These are phyloP conservation scores for Strigamia maritima DNA, from an alignment of 2,888 invertebrate genomes.

Conservation along the genomic window DNA sequence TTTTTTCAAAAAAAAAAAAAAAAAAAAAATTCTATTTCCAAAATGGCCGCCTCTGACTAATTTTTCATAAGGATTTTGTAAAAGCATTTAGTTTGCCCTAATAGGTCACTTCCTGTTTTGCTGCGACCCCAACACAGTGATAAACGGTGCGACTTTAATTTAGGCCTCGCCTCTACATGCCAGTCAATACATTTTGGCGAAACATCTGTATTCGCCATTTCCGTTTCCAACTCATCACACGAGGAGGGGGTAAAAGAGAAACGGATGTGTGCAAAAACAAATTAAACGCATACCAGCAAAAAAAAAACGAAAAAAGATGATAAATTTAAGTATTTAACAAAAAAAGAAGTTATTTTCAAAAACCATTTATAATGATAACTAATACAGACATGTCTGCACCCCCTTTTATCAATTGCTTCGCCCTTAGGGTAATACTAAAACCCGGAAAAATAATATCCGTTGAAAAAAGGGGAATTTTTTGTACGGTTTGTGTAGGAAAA, in stretches of 20 bases:
- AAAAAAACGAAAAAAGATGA: background rate
- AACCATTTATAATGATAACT: no score
- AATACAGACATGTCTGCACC: no score
- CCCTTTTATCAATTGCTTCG: no score
- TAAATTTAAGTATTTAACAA: no score
- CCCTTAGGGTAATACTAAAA: no score
- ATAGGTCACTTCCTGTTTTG: conserved; percentile 15
- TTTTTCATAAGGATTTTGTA: background rate
- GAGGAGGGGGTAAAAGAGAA: conserved; percentile 1
- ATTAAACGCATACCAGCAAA: background rate
- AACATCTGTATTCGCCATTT: conserved; percentile 19
- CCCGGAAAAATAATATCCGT: no score
- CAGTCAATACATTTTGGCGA: background rate
- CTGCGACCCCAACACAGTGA: background rate
- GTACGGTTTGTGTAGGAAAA: background rate
- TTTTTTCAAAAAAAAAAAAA: no score
- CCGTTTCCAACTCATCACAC: conserved; percentile 8
- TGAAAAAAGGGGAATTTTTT: no score
- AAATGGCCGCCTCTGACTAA: background rate
- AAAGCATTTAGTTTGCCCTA: conserved; percentile 15
- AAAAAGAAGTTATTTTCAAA: background rate
- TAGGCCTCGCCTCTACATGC: background rate
- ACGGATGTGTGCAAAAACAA: conserved; percentile 23
- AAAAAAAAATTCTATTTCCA: no score
- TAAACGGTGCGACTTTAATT: conserved; percentile 19